Conservation (phyloP, 2,113 vertebrate genomes). For the Archilochus colubris region DNA sequence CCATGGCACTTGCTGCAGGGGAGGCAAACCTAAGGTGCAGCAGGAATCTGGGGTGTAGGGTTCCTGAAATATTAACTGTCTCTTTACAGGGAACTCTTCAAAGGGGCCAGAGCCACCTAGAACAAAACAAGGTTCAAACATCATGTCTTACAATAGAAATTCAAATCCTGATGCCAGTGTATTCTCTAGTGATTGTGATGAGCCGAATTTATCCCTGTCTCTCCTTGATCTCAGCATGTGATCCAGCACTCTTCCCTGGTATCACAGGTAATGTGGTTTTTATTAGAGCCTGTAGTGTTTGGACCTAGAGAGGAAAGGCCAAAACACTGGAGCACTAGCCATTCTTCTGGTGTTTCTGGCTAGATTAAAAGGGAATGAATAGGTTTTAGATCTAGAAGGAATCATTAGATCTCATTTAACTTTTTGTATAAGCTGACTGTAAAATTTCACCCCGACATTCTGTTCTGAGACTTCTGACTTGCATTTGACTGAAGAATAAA, state of each 20-base stretch:
- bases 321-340: background rate
- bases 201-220: background rate
- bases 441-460: slow-evolving; percentile 3
- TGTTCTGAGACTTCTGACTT: background rate
- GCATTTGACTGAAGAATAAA: slow-evolving; percentile 9
- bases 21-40: background rate
- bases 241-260: background rate
- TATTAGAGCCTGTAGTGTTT: slow-evolving; percentile 8
- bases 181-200: background rate
- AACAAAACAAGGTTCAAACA: background rate
- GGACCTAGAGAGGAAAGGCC: slow-evolving; percentile 10
- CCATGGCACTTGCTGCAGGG: accelerated
- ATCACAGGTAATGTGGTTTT: background rate
- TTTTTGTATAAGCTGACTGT: slow-evolving; percentile 15
- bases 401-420: slow-evolving; percentile 3
- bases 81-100: background rate
- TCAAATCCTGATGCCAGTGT: background rate
- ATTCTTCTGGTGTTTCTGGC: slow-evolving; percentile 5
- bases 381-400: slow-evolving; percentile 36
- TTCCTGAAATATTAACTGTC: background rate
- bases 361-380: slow-evolving; percentile 14
- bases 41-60: background rate
- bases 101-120: background rate
- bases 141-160: background rate
- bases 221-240: background rate